These are phyloP conservation scores for Heteropelma amictum DNA, from an alignment of 2,888 invertebrate species.

Conservation along the genomic window DNA sequence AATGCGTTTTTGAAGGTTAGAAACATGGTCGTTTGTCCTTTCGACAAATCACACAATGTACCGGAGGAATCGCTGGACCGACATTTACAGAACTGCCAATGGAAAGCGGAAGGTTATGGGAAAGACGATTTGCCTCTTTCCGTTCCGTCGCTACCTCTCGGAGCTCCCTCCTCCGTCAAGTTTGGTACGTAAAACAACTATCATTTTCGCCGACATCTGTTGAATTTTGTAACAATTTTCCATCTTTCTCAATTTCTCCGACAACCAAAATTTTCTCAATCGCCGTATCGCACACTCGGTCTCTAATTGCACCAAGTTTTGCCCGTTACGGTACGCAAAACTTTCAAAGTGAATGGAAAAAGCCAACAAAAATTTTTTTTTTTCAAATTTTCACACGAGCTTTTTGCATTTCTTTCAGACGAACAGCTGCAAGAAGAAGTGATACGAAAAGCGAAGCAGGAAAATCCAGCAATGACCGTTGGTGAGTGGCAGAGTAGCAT, in stretches of 20 bases:
- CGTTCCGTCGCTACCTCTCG: constrained; percentile 70
- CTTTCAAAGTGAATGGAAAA: not conserved
- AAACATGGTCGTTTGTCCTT: constrained; percentile 76
- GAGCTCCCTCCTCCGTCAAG: constrained; percentile 71
- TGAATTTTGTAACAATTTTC: not conserved
- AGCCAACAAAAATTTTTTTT: not conserved
- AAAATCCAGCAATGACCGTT: constrained; percentile 66
- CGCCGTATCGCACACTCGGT: not conserved
- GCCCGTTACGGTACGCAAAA: not conserved
- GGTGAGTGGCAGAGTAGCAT: constrained; percentile 66
- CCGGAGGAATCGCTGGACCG: constrained; percentile 73
- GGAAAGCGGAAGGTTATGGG: constrained; percentile 78
- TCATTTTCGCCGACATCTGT: not conserved
- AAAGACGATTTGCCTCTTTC: constrained; percentile 78
- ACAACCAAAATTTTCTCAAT: not conserved
- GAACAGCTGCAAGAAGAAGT: constrained; percentile 75
- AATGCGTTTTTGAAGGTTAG: constrained; percentile 66
- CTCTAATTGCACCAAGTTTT: not conserved
- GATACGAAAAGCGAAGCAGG: constrained; percentile 65
- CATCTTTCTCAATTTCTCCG: not conserved
- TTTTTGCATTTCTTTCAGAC: constrained; percentile 72
- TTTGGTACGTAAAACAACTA: constrained; percentile 67
- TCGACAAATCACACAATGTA: constrained; percentile 78
- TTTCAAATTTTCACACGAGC: not conserved
- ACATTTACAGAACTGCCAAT: constrained; percentile 78